Base-by-base conservation (phyloP, 1,140 invertebrate species). In the Drosophila nigromelanica region DNA sequence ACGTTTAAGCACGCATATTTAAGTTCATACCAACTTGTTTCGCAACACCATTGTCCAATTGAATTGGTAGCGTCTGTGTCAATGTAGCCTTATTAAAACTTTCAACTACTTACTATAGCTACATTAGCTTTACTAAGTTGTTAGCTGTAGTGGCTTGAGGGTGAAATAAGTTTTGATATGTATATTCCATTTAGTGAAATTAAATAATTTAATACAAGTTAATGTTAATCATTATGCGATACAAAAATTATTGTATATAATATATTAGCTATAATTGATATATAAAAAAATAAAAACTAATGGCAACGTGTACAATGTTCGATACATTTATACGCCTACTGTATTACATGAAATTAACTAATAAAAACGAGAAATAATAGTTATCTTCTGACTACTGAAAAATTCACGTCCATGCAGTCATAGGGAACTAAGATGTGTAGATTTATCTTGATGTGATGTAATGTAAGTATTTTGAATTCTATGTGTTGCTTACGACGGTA, bases 61-160 rank as follows among this genome's bases (percentile, higher is more conserved):
- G 78, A 86, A 86, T 86, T 86, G 82, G 78, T 60, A 60, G 78
- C 73, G 72, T 76, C 51, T 48, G 47, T 76, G 78, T 78, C 61
- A 73, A 60, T 67, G 52, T 85, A 83, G 59, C 66, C 74, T 69
- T 80, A 67, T 70, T 61, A 70, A 71, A 72, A 78, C 51, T 61
- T 72, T 71, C 58, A 61, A 86, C 63, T 66, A 81, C 66, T 78
- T 82, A 60, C 58, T 56, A 54, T 72, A 86, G 66, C 70, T 77
- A 39, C 63, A 62, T 67, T 87, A 69, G 72, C 70, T 76, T 78
- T 77, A 71, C n/a, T 56, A 60, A 55, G 50, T 58, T 45, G 61
- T 66, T 75, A 76, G 60, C 52, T 77, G 63, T 81, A 59, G 66
- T 70, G 68, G 80, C 63, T 78, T 82, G 60, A 86, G 69, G 83